Conservation (phyloP, 1,140 invertebrate genomes). For the Ladona fulva region DNA sequence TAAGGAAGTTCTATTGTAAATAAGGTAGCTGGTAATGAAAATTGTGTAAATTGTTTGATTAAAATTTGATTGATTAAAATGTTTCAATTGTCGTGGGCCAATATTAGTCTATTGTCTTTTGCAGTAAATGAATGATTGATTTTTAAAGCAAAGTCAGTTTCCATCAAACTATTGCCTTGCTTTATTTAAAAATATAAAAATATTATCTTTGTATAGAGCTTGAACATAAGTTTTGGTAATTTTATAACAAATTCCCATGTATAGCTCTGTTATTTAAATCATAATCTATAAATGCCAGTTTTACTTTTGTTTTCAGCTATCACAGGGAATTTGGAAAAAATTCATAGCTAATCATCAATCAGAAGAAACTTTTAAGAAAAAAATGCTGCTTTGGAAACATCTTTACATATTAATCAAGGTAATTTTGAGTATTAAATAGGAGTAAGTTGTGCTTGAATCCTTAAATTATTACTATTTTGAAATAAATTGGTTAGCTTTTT, state of each 20-base stretch:
- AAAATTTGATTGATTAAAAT: no score
- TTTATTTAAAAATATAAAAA: neutral
- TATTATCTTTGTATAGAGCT: neutral
- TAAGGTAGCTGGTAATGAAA: no score
- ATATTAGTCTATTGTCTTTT: no score
- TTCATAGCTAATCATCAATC: slow-evolving; percentile 69
- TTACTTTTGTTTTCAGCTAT: slow-evolving; percentile 40
- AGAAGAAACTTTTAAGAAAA: slow-evolving; percentile 65
- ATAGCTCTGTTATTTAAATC: neutral
- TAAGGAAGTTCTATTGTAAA: no score
- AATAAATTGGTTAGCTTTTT: no score
- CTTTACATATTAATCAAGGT: slow-evolving; percentile 65
- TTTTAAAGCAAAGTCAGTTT: neutral
- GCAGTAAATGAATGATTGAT: no score
- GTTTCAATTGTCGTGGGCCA: no score
- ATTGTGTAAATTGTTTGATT: no score
- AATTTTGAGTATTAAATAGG: slow-evolving; percentile 22
- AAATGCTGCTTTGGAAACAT: slow-evolving; percentile 73
- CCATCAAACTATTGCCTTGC: neutral
- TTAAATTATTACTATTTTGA: no score
- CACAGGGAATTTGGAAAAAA: slow-evolving; percentile 66
- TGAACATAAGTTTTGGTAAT: neutral
- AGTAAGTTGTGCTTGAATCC: neutral
- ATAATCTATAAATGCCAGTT: neutral
- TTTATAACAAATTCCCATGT: neutral